phyloP scores from a whole-genome alignment of 2,113 vertebrate genomes.

The Brachypteracias leptosomus region DNA sequence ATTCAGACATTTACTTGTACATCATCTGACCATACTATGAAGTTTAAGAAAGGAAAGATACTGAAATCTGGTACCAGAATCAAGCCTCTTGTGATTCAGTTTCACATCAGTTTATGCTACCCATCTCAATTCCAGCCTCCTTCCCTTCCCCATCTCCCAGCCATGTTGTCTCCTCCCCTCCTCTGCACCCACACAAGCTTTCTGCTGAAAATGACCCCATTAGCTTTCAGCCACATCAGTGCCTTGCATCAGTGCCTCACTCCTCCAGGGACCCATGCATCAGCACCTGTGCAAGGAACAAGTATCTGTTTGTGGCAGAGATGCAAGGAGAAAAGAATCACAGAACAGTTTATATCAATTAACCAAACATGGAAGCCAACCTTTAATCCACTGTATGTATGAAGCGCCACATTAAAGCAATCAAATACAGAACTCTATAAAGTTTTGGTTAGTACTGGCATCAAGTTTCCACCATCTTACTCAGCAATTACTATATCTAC shows the following conservation, averaged over 20 bases:
- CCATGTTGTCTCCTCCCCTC: neutral
- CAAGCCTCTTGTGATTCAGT: neutral
- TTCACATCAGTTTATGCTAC: neutral
- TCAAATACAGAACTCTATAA: neutral
- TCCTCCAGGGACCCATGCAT: neutral
- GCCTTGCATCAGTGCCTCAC: neutral
- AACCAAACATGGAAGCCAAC: neutral
- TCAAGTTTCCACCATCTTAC: neutral
- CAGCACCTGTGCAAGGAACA: neutral
- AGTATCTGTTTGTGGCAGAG: neutral
- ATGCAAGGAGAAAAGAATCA: neutral
- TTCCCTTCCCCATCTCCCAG: neutral
- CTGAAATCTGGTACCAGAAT: neutral
- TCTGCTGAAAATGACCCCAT: neutral
- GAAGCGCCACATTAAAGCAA: neutral
- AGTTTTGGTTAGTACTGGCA: neutral
- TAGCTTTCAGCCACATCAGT: neutral
- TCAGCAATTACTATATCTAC: neutral
- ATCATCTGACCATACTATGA: neutral
- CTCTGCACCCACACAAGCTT: neutral
- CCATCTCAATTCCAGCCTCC: neutral
- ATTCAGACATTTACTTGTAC: neutral
- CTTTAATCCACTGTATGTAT: neutral
- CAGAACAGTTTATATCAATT: neutral
- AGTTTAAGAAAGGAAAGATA: neutral